Evolutionary conservation across 2,888 invertebrate species (phyloP), one percentile per base, ranked within the genome.

Genomic region (Tholera decimalis): DNA sequence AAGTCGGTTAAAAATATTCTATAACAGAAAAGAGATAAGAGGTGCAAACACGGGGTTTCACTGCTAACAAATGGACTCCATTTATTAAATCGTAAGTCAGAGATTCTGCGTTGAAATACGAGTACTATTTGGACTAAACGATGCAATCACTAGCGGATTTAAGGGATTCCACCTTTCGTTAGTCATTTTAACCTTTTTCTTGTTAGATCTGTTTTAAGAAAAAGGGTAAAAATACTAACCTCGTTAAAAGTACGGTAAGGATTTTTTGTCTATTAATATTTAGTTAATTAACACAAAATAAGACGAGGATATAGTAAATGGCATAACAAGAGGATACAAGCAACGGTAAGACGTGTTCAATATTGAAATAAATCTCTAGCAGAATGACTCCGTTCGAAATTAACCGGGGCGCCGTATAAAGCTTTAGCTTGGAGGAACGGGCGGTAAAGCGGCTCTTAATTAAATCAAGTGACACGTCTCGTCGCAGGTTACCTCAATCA

Each of bases 401-500:
- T 94, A 94, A 93, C 91, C 87, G 76, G 87, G 89, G 89, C 85
- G 84, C 82, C 88, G 85, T 89, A 88, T 88, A 88, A 88, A 91
- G 90, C 90, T 90, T 91, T 90, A 91, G 91, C 90, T 88, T 88
- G 90, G 85, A 91, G 91, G 88, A 91, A 91, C 89, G 92, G 90
- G 93, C 92, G 93, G 92, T 93, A 95, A 94, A 95, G 91, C 94
- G 91, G 89, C 89, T 92, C 93, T 95, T 95, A 95, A 95, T 95
- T 95, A 95, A 95, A 95, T 95, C 94, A 94, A 95, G 95, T 93
- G 94, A 95, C 93, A 91, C 89, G 94, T 93, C 93, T 93, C 92
- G 90, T 89, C 91, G 91, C 85, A 91, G 89, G 92, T 89, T 91
- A 92, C 93, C 92, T 94, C 94, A 95, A 95, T 95, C 94, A 94